phyloP scores from a whole-genome alignment of 64 coral and sea anemone species.

The Montipora capricornis region DNA sequence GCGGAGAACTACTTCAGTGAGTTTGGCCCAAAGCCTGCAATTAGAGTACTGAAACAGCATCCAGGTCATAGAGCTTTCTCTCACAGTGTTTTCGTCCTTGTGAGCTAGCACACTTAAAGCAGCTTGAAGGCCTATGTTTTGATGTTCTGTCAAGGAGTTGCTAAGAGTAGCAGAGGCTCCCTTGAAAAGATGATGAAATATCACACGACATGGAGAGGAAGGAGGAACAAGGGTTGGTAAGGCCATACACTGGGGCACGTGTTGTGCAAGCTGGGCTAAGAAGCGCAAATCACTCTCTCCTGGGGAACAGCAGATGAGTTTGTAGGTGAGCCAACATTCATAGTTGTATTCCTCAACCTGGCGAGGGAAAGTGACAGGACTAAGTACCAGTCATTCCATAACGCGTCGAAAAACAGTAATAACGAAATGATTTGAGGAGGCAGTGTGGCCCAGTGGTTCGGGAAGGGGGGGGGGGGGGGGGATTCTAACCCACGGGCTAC shows the following conservation, averaged over 20 bases:
- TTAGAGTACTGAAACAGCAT: slow-evolving; percentile 61
- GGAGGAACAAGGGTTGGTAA: background rate
- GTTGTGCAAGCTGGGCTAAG: slow-evolving; percentile 19
- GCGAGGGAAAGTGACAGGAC: background rate
- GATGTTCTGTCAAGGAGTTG: background rate
- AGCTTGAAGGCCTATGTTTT: background rate
- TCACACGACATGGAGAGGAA: slow-evolving; percentile 25
- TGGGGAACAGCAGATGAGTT: slow-evolving; percentile 39
- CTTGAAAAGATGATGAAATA: slow-evolving; percentile 60
- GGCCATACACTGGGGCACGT: background rate
- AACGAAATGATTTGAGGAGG: too few relatives aligned
- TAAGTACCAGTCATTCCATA: background rate
- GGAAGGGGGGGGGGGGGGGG: too few relatives aligned
- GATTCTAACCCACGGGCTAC: too few relatives aligned
- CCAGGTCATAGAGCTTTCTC: background rate
- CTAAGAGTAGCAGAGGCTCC: background rate
- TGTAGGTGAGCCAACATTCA: slow-evolving; percentile 59
- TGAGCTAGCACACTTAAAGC: background rate
- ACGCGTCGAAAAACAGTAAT: too few relatives aligned
- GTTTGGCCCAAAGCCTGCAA: slow-evolving; percentile 53
- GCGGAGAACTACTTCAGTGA: slow-evolving; percentile 43
- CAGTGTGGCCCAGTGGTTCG: too few relatives aligned
- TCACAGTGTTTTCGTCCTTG: slow-evolving; percentile 4
- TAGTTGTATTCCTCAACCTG: slow-evolving; percentile 50
- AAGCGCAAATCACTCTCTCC: slow-evolving; percentile 3